These are phyloP conservation scores for Chymomyza procnemis DNA, from an alignment of 2,888 invertebrate species.

Conservation along the genomic window DNA sequence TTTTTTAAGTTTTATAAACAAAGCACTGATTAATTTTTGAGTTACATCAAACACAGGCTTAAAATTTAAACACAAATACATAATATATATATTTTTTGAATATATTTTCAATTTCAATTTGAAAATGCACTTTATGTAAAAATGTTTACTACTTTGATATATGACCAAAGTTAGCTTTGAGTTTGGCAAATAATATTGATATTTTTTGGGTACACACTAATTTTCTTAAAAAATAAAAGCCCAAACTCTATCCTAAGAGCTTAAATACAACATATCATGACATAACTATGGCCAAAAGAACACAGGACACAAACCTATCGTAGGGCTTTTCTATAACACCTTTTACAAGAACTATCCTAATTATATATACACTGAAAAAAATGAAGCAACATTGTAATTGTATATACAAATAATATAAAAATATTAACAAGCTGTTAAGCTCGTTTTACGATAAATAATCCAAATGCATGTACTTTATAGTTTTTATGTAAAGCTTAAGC, in stretches of 20 bases:
- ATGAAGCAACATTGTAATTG: slow-evolving; percentile 23
- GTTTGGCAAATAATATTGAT: neutral
- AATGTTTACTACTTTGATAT: neutral
- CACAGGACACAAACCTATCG: slow-evolving; percentile 35
- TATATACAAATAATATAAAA: slow-evolving; percentile 18
- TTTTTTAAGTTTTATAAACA: neutral
- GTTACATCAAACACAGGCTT: neutral
- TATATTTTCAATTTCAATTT: neutral
- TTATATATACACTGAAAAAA: slow-evolving; percentile 36
- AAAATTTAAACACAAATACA: neutral
- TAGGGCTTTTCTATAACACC: slow-evolving; percentile 64
- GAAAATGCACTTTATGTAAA: neutral
- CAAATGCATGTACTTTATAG: neutral
- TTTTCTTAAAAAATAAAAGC: slow-evolving; percentile 1
- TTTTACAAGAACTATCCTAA: slow-evolving; percentile 53
- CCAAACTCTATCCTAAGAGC: slow-evolving; percentile 55
- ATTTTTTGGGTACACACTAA: slow-evolving; percentile 10
- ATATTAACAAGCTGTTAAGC: neutral
- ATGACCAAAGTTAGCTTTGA: neutral
- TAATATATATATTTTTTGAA: neutral
- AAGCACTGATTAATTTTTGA: neutral
- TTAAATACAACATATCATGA: slow-evolving; percentile 46
- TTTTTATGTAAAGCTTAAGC: neutral
- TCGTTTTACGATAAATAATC: slow-evolving; percentile 25
- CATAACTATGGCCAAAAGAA: slow-evolving; percentile 15